These are phyloP conservation scores for Standfussiana lucernea DNA, from an alignment of 2,888 invertebrate species.

Conservation along the genomic window DNA sequence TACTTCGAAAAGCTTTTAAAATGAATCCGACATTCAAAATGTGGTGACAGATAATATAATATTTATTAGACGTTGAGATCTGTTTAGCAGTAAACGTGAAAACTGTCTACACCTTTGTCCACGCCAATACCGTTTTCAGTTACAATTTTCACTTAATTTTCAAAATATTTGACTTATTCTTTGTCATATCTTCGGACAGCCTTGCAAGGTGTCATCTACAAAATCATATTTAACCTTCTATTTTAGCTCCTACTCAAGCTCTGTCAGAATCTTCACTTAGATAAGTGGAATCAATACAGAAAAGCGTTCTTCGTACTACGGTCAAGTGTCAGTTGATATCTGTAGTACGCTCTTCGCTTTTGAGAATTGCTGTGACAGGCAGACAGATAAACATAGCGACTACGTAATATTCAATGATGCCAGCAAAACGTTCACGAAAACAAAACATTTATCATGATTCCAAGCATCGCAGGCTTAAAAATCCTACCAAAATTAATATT, in stretches of 20 bases:
- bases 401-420: slow-evolving; percentile 21
- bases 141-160: background rate
- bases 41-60: slow-evolving; percentile 25
- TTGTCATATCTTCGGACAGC: background rate
- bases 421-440: slow-evolving; percentile 41
- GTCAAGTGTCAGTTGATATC: slow-evolving; percentile 39
- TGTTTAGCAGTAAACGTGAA: slow-evolving; percentile 12
- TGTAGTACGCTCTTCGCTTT: slow-evolving; percentile 26
- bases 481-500: slow-evolving; percentile 66
- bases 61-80: slow-evolving; percentile 30
- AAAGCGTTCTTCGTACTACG: slow-evolving; percentile 31
- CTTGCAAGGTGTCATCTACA: background rate
- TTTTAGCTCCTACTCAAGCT: slow-evolving; percentile 8
- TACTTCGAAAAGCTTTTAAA: slow-evolving; percentile 54
- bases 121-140: slow-evolving; percentile 1
- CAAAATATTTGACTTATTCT: background rate
- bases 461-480: slow-evolving; percentile 56
- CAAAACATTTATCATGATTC: slow-evolving; percentile 58
- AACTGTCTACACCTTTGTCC: slow-evolving; percentile 21
- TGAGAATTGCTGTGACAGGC: slow-evolving; percentile 4
- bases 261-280: slow-evolving; percentile 8
- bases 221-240: slow-evolving; percentile 15
- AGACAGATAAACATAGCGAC: slow-evolving; percentile 6
- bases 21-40: slow-evolving; percentile 43
- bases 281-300: slow-evolving; percentile 34